Percentiles rank a stretch among this genome's conserved stretches.
These are phyloP conservation scores for Portunus trituberculatus DNA, from an alignment of 1,140 invertebrate species.

Conservation along the genomic window DNA sequence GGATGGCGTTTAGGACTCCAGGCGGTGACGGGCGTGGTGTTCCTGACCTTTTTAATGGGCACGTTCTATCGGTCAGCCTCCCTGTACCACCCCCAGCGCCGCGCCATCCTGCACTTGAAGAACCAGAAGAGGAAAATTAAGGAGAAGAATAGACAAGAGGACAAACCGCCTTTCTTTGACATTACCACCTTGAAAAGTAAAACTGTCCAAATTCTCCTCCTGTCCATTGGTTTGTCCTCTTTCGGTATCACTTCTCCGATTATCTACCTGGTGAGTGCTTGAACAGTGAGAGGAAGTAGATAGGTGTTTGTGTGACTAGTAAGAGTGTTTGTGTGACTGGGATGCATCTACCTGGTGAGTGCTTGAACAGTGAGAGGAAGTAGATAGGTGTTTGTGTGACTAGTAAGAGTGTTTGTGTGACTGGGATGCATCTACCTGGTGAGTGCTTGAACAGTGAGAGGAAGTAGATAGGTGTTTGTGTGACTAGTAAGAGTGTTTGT, in stretches of 20 bases:
- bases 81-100: slow-evolving; percentile 92
- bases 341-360: slow-evolving; percentile 90
- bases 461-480: no score
- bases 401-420: no score
- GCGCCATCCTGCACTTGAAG: slow-evolving; percentile 94
- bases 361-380: no score
- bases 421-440: slow-evolving; percentile 93
- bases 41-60: slow-evolving; percentile 91
- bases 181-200: slow-evolving; percentile 91
- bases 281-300: no score
- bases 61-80: slow-evolving; percentile 94
- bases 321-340: no score
- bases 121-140: slow-evolving; percentile 90
- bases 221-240: slow-evolving; percentile 88
- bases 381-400: no score
- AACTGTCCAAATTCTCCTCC: slow-evolving; percentile 90
- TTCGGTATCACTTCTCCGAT: slow-evolving; percentile 93
- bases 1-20: slow-evolving; percentile 94
- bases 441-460: slow-evolving; percentile 79
- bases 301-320: no score
- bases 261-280: slow-evolving; percentile 87
- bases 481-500: no score
- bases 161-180: slow-evolving; percentile 91
- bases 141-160: slow-evolving; percentile 82
- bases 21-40: slow-evolving; percentile 90